phyloP scores from a whole-genome alignment of 2,797 vertebrate genomes.

The Anomalospiza imberbis region DNA sequence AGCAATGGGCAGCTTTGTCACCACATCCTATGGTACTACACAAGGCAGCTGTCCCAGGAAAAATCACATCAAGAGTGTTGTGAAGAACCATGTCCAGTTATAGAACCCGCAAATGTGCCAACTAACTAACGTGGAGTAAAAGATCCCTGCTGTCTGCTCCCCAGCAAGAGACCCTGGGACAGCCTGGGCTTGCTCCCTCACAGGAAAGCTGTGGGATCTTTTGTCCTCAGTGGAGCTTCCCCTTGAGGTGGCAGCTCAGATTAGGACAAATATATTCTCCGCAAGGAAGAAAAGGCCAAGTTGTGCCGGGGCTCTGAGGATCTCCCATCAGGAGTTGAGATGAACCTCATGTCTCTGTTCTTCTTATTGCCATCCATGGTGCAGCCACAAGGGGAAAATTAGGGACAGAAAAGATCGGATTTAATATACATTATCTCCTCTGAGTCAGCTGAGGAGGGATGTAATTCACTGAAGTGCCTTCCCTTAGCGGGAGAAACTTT shows the following conservation, averaged over 20 bases:
- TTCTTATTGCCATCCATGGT: background rate
- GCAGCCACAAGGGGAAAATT: background rate
- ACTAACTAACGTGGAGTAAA: background rate
- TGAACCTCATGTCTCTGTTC: background rate
- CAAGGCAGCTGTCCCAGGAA: background rate
- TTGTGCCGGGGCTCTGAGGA: background rate
- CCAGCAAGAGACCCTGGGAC: background rate
- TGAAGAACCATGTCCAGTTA: background rate
- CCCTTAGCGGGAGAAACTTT: background rate
- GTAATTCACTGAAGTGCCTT: constrained; percentile 33
- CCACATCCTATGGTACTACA: background rate
- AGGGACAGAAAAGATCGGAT: background rate
- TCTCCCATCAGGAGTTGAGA: background rate
- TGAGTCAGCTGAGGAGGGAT: background rate
- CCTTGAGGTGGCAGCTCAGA: background rate
- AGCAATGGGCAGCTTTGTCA: background rate
- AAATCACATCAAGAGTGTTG: background rate
- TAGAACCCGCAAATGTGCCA: background rate
- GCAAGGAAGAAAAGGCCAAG: background rate
- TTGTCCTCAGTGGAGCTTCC: background rate
- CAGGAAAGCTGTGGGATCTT: background rate
- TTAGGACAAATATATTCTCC: background rate
- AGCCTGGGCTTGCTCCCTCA: background rate
- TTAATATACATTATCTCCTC: background rate
- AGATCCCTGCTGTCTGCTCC: background rate